A percentile compares a stretch with the other conserved stretches of the same genome.
Conservation (phyloP, 2,113 vertebrate genomes). For the Oplegnathus fasciatus region DNA sequence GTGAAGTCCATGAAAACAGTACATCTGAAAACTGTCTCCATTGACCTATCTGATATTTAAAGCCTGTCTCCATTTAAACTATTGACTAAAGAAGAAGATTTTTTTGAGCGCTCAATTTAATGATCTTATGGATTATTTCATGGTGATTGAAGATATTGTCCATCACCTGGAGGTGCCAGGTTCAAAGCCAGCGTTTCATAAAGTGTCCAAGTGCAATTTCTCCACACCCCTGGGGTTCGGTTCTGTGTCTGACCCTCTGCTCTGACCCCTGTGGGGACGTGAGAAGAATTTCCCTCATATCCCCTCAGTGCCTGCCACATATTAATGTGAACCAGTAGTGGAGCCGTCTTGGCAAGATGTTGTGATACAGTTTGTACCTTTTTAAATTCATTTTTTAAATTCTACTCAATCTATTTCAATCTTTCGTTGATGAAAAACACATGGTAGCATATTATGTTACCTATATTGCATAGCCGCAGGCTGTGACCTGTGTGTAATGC, state of each 20-base stretch:
- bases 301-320: constrained; percentile 2
- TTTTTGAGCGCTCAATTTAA: no score
- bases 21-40: background rate
- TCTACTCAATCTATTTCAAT: background rate
- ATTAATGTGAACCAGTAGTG: background rate
- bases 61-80: no score
- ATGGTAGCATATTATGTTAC: background rate
- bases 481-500: background rate
- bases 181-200: background rate
- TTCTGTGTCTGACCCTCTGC: background rate
- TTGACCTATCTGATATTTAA: no score
- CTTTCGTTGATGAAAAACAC: constrained; percentile 10
- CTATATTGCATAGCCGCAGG: background rate
- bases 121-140: background rate
- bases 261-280: constrained; percentile 28
- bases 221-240: constrained; percentile 4
- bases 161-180: background rate
- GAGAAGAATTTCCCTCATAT: constrained; percentile 33
- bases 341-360: background rate
- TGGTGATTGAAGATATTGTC: background rate
- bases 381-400: constrained; percentile 2
- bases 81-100: background rate
- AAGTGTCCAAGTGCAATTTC: constrained; percentile 11
- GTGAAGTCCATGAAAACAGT: background rate
- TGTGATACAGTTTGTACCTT: constrained; percentile 13